Evolutionary conservation across 35 echinoderm and acorn worm genomes (phyloP), one percentile per base, ranked within the genome.

Genomic region (Lytechinus pictus): DNA sequence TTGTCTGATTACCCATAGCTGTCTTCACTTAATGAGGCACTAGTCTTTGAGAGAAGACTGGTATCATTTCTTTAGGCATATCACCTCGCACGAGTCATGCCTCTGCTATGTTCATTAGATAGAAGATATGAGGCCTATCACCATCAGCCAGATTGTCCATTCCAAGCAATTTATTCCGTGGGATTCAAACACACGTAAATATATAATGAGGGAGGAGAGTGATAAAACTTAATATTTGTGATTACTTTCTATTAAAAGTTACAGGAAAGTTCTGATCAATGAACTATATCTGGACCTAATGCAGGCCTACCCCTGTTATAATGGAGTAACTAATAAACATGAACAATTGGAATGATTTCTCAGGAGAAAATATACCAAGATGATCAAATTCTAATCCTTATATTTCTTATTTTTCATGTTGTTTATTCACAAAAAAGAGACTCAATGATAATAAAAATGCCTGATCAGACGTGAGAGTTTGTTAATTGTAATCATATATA

Each of bases 71-170:
- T 90, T 28, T 6, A 52, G 88, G 29, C 9, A 33, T 90, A 90
- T 90, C 88, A 21, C 6, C 88, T 90, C 44, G 28, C 88, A 44
- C 10, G 52, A 90, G 88, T 90, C 88, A 90, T 90, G 88, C 88
- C 28, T 44, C 1, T 52, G 2, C 13, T 9, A 90, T n/a, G 52
- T 44, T 44, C 33, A 44, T 44, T 54, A 90, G 88, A 52, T 90
- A 90, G 3, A 90, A 52, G 88, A 90, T 44, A 88, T 88, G 86
- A 79, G 12, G 0, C 21, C 66, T 79, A 7, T 24, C 66, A 16
- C 66, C 66, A 79, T 79, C n/a, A 79, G 4, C 16, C 0, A 44
- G 33, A 44, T 19, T n/a, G 6, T 79, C 4, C 66, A 60, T 3
- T 12, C 33, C 57, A n/a, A n/a, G n/a, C n/a, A n/a, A n/a, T n/a